A percentile compares a stretch with the other conserved stretches of the same genome.
phyloP scores from a whole-genome alignment of 2,797 vertebrate genomes.

The Propithecus deckenii region DNA sequence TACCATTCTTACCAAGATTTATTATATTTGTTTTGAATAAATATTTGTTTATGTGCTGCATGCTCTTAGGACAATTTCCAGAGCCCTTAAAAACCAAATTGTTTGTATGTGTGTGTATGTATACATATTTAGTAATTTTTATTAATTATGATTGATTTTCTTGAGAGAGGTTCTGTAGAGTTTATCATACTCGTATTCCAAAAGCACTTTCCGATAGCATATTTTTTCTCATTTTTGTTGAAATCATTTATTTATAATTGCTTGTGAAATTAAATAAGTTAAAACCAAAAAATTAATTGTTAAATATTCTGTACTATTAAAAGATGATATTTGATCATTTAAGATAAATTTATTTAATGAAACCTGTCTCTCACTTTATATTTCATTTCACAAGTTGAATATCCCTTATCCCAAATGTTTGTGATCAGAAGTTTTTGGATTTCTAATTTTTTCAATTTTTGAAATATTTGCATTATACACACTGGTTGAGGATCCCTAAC shows the following conservation, averaged over 20 bases:
- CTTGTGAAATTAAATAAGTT: not conserved
- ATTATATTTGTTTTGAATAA: not conserved
- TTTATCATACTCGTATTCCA: not conserved
- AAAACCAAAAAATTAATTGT: not conserved
- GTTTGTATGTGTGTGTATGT: not conserved
- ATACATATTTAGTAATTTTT: not conserved
- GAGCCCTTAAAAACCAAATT: not conserved
- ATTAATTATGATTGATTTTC: not conserved
- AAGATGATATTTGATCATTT: not conserved
- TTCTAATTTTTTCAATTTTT: not conserved
- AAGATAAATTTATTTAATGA: not conserved
- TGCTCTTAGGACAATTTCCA: not conserved
- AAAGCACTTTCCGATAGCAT: not conserved
- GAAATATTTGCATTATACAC: not conserved
- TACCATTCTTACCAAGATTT: not conserved
- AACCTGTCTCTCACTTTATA: not conserved
- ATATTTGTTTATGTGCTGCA: not conserved
- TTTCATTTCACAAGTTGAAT: not conserved
- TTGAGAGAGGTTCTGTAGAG: not conserved
- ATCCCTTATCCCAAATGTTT: not conserved
- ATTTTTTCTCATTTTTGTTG: not conserved
- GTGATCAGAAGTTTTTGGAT: not conserved
- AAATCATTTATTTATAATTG: not conserved
- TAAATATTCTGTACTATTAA: not conserved
- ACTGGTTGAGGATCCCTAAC: not conserved